Base-by-base conservation (phyloP, 2,888 invertebrate species). In the Iselma pallidipennis region DNA sequence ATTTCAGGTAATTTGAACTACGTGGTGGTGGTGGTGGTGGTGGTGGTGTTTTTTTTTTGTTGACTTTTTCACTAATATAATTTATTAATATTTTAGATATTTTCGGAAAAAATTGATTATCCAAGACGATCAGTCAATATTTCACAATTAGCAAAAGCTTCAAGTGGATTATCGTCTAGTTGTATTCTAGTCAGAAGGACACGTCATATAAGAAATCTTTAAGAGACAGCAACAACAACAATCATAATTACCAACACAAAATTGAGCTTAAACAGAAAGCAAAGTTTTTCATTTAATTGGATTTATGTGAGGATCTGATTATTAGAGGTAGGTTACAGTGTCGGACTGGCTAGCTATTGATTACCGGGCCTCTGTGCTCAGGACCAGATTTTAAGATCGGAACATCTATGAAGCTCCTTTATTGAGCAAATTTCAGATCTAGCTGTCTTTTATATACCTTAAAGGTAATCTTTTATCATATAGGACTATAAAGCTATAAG, bases 41-140 rank as follows among this genome's bases (percentile, higher is more conserved):
- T n/a, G n/a, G n/a, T n/a, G n/a, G n/a, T n/a, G n/a, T n/a, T n/a
- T n/a, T n/a, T n/a, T n/a, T n/a, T n/a, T 50, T 14, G 56, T 54
- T 48, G 29, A 25, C 53, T 33, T 62, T 26, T 52, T 55, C n/a
- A 23, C 2, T 37, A 16, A 10, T 16, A 16, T n/a, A n/a, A n/a
- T n/a, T 28, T 49, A 21, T 67, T 10, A 61, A 65, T 62, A 57
- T 51, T 81, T 84, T 83, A 91, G 91, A 89, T 93, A 55, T 91
- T 95, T 76, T 90, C 91, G 67, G 92, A 94, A 73, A 92, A 91
- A 83, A 90, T 95, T 45, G 91, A 92, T 79, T 92, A 91, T 78
- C 88, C 91, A 21, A 86, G 92, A 70, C 87, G 93, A 77, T 90
- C 91, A 4, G 85, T 94, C 58, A 88, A 88, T 71, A 88, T 93